These are phyloP conservation scores for Drosophila anomelani DNA, from an alignment of 2,888 invertebrate species.

Conservation along the genomic window DNA sequence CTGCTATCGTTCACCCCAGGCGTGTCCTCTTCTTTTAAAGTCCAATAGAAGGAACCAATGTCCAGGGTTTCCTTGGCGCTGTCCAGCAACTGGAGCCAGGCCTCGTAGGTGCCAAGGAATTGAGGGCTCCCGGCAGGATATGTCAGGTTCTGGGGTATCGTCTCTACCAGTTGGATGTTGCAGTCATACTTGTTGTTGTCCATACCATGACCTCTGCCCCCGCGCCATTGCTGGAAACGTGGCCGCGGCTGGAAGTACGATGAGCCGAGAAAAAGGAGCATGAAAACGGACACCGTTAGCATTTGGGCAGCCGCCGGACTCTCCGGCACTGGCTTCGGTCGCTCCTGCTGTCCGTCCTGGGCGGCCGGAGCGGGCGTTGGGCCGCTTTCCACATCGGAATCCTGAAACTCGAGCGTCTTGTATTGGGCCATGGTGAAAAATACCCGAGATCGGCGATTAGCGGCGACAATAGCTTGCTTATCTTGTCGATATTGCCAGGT, in stretches of 20 bases:
- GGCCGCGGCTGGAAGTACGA: slow-evolving; percentile 49
- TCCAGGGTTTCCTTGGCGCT: slow-evolving; percentile 92
- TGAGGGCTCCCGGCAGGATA: slow-evolving; percentile 87
- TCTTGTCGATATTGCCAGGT: slow-evolving; percentile 22
- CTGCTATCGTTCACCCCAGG: slow-evolving; percentile 89
- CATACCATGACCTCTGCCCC: slow-evolving; percentile 32
- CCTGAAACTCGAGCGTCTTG: slow-evolving; percentile 45
- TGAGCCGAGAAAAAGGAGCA: slow-evolving; percentile 62
- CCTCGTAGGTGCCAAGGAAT: slow-evolving; percentile 90
- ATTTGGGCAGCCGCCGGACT: slow-evolving; percentile 56
- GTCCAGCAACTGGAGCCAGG: slow-evolving; percentile 92
- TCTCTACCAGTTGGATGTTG: slow-evolving; percentile 92
- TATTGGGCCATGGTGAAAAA: slow-evolving; percentile 50
- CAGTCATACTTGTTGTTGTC: slow-evolving; percentile 31
- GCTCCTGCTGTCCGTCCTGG: slow-evolving; percentile 14
- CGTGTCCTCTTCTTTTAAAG: slow-evolving; percentile 92
- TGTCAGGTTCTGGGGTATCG: slow-evolving; percentile 95
- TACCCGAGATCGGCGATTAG: slow-evolving; percentile 14
- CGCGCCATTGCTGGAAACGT: background rate
- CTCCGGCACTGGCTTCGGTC: background rate
- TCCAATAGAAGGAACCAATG: slow-evolving; percentile 98
- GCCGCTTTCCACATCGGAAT: slow-evolving; percentile 44
- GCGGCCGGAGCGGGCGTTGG: slow-evolving; percentile 1
- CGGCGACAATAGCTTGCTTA: slow-evolving; percentile 10
- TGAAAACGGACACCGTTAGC: slow-evolving; percentile 53